A percentile compares a stretch with the other conserved stretches of the same genome.
Conservation (phyloP, 2,797 vertebrate genomes). For the Hydrophis major region DNA sequence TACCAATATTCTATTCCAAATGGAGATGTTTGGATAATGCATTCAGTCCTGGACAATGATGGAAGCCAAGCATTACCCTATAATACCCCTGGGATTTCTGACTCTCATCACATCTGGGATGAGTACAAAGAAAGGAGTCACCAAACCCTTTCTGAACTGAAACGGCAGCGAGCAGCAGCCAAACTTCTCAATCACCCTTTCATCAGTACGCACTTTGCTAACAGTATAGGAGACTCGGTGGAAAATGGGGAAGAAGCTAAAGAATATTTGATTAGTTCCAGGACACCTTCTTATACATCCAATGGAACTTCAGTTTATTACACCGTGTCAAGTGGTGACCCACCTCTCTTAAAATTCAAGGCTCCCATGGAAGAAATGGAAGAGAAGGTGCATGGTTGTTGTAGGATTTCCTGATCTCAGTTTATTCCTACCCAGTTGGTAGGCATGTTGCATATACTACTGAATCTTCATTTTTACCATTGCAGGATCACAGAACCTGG, state of each 20-base stretch:
- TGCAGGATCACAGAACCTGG: conserved; percentile 31
- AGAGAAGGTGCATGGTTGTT: conserved; percentile 84
- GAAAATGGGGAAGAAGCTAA: conserved; percentile 76
- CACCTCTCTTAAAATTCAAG: conserved; percentile 90
- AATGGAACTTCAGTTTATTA: conserved; percentile 90
- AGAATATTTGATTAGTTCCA: conserved; percentile 79
- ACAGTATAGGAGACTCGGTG: conserved; percentile 69
- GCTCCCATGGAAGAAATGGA: conserved; percentile 92
- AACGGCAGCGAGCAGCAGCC: conserved; percentile 89
- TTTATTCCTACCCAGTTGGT: background rate
- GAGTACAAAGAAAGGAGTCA: conserved; percentile 80
- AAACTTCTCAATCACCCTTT: conserved; percentile 87
- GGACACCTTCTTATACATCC: conserved; percentile 89
- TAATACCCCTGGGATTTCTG: conserved; percentile 47
- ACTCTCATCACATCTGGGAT: conserved; percentile 69
- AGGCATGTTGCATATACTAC: conserved; percentile 45
- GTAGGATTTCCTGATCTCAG: conserved; percentile 86
- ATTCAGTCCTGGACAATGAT: conserved; percentile 56
- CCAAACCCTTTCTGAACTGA: conserved; percentile 92
- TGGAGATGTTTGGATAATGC: conserved; percentile 68
- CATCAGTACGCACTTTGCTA: conserved; percentile 86
- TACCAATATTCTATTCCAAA: conserved; percentile 76
- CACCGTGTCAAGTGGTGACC: conserved; percentile 92
- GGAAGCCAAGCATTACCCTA: conserved; percentile 62
- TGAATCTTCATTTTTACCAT: conserved; percentile 24